Base-by-base conservation (phyloP, 2,888 invertebrate species). In the Terebella lapidaria region DNA sequence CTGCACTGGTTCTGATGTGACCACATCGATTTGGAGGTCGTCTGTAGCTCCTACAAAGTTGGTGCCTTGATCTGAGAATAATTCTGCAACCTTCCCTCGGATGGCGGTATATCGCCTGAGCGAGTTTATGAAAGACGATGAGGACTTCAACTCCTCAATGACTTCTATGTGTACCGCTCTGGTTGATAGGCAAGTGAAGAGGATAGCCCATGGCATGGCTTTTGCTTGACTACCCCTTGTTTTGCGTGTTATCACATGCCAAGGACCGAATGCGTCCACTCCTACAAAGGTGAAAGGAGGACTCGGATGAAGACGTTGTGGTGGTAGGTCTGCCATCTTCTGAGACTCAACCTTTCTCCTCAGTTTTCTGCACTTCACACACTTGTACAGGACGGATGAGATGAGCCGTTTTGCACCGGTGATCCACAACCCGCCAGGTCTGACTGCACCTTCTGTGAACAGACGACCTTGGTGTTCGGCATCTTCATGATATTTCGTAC, bases 271-370 rank as follows among this genome's bases (percentile, higher is more conserved):
- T n/a, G n/a, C n/a, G n/a, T n/a, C n/a, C n/a, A 52, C 49, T 18
- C 55, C 56, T n/a, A 29, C 25, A 30, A 54, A 51, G 25, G 58
- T 58, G 28, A 61, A 58, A n/a, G 58, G 61, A 18, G 61, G 58
- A 5, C 25, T n/a, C 1, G 47, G 26, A 3, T 5, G 22, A 3
- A 61, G 20, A 20, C 61, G 42, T 45, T 61, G 58, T 24, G 26
- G n/a, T 28, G 61, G 61, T 15, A 61, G 27, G 42, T 53, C 26
- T 15, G 58, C 28, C 61, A 61, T 61, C 26, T 61, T 61, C 30
- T 61, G 58, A n/a, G 25, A 24, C 45, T 42, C 29, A 35, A 35
- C 42, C n/a, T 25, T 55, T 18, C 42, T 42, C 24, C 54, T 2
- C 18, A 25, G 25, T 45, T 55, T 58, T 3, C 25, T 27, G 42